A percentile compares a stretch with the other conserved stretches of the same genome.
Conservation (phyloP, 2,797 vertebrate genomes). For the Phataginus tetradactyla region DNA sequence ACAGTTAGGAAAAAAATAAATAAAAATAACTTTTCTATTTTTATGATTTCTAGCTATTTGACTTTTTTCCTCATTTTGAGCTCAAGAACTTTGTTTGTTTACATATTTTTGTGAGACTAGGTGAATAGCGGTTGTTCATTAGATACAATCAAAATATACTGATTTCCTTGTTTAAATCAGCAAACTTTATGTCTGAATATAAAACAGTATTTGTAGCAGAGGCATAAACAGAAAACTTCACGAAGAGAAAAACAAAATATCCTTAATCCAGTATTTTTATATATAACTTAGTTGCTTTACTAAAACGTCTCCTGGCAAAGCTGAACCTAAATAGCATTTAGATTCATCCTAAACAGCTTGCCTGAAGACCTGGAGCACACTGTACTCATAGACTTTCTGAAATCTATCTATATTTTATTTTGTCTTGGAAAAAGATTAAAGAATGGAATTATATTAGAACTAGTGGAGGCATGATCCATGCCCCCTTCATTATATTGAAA, state of each 20-base stretch:
- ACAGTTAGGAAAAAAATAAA: not conserved
- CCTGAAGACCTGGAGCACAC: conserved; percentile 69
- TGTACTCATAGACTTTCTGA: conserved; percentile 72
- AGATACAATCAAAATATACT: conserved; percentile 34
- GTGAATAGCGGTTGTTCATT: not conserved
- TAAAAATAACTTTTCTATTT: not conserved
- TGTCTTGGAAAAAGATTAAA: conserved; percentile 85
- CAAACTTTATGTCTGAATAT: conserved; percentile 55
- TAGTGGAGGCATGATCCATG: conserved; percentile 88
- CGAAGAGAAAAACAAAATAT: conserved; percentile 41
- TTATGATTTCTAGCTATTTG: not conserved
- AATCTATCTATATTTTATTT: conserved; percentile 79
- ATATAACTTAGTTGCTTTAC: conserved; percentile 71
- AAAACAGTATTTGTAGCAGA: conserved; percentile 59
- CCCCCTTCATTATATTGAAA: conserved; percentile 88
- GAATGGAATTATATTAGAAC: conserved; percentile 85
- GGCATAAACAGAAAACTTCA: not conserved
- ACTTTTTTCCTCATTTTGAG: not conserved
- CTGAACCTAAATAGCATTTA: conserved; percentile 59
- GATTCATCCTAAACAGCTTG: conserved; percentile 57
- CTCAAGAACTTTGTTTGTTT: not conserved
- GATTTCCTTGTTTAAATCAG: conserved; percentile 69
- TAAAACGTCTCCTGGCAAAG: conserved; percentile 78
- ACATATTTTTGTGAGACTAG: not conserved
- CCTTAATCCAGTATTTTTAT: conserved; percentile 62